Percentiles rank a stretch among this genome's conserved stretches.
Conservation (phyloP, 2,113 vertebrate genomes). For the Eptesicus fuscus region DNA sequence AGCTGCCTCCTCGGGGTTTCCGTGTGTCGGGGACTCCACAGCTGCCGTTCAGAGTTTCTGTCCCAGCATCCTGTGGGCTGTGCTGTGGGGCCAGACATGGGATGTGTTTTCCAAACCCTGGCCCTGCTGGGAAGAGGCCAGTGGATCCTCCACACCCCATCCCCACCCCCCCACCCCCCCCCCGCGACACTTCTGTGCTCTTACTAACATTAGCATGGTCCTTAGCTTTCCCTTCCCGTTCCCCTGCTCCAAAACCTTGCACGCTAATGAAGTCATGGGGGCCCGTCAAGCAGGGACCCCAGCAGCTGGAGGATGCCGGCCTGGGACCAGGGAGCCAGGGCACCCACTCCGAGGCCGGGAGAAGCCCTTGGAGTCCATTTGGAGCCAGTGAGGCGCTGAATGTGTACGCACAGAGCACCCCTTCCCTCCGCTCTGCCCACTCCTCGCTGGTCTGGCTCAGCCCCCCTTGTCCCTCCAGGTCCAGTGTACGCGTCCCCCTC, state of each 20-base stretch:
- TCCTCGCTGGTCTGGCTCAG: background rate
- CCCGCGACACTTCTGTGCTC: fast-evolving
- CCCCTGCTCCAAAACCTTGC: background rate
- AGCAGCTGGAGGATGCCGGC: background rate
- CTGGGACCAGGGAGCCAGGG: background rate
- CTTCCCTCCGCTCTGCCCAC: background rate
- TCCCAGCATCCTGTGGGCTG: background rate
- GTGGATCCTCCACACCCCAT: background rate
- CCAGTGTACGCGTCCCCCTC: background rate
- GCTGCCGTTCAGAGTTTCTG: slow-evolving; percentile 16
- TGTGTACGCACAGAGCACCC: background rate
- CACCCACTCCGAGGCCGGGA: background rate
- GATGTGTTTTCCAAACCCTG: background rate
- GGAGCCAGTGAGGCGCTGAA: background rate
- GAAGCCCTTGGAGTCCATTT: background rate
- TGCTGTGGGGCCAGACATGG: background rate
- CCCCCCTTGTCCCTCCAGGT: background rate
- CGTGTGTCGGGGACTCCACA: background rate
- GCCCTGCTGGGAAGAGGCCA: background rate
- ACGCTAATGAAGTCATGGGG: background rate
- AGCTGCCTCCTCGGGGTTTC: background rate
- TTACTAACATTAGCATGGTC: background rate
- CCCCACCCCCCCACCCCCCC: no score
- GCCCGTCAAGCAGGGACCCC: background rate
- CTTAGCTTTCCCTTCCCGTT: background rate